These are phyloP conservation scores for Thunnus albacares DNA, from an alignment of 2,797 vertebrate species.

Conservation along the genomic window DNA sequence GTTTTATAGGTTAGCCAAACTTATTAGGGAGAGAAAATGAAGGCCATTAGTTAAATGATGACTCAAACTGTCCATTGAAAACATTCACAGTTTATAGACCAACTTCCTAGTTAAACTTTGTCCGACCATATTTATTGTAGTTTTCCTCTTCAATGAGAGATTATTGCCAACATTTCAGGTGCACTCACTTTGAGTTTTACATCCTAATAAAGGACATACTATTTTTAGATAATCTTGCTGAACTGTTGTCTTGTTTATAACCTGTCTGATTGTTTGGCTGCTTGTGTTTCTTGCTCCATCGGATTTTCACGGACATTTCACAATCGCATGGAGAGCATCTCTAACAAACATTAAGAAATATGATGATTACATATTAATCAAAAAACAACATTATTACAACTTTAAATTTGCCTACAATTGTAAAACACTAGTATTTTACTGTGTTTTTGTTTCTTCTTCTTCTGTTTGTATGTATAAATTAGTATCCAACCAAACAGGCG, in stretches of 20 bases:
- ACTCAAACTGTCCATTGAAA: neutral
- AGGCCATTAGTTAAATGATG: too few relatives aligned
- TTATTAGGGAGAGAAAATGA: neutral
- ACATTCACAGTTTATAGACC: too few relatives aligned
- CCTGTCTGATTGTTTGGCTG: neutral
- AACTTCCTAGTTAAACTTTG: too few relatives aligned
- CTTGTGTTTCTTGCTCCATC: neutral
- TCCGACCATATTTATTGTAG: neutral
- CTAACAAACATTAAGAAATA: neutral
- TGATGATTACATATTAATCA: neutral
- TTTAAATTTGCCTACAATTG: neutral
- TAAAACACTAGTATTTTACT: constrained; percentile 8
- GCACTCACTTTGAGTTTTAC: neutral
- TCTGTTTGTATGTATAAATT: constrained; percentile 4
- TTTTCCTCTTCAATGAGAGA: neutral
- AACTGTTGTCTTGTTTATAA: neutral
- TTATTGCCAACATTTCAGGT: neutral
- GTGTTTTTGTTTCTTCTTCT: constrained; percentile 12
- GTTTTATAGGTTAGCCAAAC: neutral
- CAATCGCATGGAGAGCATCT: neutral
- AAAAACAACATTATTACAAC: neutral
- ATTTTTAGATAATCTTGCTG: neutral
- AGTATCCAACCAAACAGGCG: constrained; percentile 43
- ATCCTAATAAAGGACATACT: neutral
- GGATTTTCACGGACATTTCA: neutral